Evolutionary conservation across 2,797 vertebrate species (phyloP), one percentile per base, ranked within the genome.

Genomic region (Trematomus bernacchii): DNA sequence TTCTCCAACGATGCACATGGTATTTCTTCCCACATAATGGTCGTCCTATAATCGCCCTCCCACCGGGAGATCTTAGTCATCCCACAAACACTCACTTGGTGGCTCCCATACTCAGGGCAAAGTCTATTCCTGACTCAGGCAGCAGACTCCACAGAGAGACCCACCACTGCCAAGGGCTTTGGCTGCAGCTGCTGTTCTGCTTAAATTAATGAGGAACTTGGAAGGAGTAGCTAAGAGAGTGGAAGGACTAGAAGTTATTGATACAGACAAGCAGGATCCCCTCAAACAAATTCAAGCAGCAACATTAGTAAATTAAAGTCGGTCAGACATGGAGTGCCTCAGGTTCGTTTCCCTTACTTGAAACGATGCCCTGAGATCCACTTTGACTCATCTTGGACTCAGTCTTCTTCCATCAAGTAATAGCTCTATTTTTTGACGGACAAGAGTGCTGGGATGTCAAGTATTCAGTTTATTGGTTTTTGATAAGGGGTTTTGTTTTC

Each of bases 241-340:
- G 75, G 75, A 79, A 42, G 64, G 57, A 74, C 75, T 76, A 37
- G 16, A 86, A 85, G 74, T 71, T 83, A 77, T 89, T 87, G 74
- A 89, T 60, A 80, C 43, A 73, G 83, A 63, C 52, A 71, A 67
- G 58, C 75, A 84, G 85, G 73, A 87, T 83, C 76, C 55, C 61
- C 53, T 85, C 71, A 76, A 82, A 80, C 75, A 79, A 80, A 84
- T 91, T 87, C 72, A 77, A 83, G 74, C 58, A 58, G 61, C 71
- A 81, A 65, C 85, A 87, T 93, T 92, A 90, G 80, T 72, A 83
- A 85, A 90, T 91, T 88, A 85, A 87, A 88, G 63, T 33, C 37
- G 10, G 61, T 67, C 73, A 42, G 60, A 50, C 55, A 55, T 55
- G 5, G 44, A 50, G 61, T n/a, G 70, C 83, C 19, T 79, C 55